Evolutionary conservation across 2,888 invertebrate genomes (phyloP).

Genomic region (Zaprionus obscuricornis): DNA sequence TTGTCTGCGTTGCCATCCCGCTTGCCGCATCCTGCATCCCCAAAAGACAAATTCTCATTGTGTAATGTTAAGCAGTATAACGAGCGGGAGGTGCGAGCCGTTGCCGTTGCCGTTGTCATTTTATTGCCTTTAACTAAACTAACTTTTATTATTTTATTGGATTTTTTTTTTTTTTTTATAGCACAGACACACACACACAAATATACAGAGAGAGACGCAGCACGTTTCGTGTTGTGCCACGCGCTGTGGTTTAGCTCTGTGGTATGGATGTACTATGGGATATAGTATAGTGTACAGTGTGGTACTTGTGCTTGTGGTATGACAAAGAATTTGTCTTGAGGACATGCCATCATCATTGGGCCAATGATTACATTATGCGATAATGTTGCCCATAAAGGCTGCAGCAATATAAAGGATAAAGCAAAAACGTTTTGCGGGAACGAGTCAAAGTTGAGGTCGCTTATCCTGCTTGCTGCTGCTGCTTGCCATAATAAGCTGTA

Average conservation of each 20-base stretch:
- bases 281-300: slow-evolving; percentile 4
- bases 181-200: not conserved
- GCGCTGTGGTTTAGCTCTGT: slow-evolving; percentile 25
- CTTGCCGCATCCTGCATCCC: too few relatives aligned
- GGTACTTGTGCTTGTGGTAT: slow-evolving; percentile 19
- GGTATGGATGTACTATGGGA: too few relatives aligned
- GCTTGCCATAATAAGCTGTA: slow-evolving; percentile 75
- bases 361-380: slow-evolving; percentile 80
- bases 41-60: slow-evolving; percentile 39
- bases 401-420: slow-evolving; percentile 50
- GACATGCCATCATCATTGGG: slow-evolving; percentile 73
- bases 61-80: slow-evolving; percentile 24
- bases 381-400: slow-evolving; percentile 73
- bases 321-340: slow-evolving; percentile 78
- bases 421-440: slow-evolving; percentile 27
- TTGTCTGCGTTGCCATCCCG: too few relatives aligned
- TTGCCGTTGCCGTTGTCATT: slow-evolving; percentile 73
- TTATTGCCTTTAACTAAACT: slow-evolving; percentile 74
- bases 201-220: not conserved
- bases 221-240: slow-evolving; percentile 9
- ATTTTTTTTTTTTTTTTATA: slow-evolving; percentile 26
- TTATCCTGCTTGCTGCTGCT: slow-evolving; percentile 44
- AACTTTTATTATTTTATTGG: slow-evolving; percentile 77
- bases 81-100: slow-evolving; percentile 52
- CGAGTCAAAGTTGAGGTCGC: slow-evolving; percentile 15